A percentile compares a stretch with the other conserved stretches of the same genome.
phyloP scores from a whole-genome alignment of 92 coral and sea anemone genomes.

The Nematostella vectensis region DNA sequence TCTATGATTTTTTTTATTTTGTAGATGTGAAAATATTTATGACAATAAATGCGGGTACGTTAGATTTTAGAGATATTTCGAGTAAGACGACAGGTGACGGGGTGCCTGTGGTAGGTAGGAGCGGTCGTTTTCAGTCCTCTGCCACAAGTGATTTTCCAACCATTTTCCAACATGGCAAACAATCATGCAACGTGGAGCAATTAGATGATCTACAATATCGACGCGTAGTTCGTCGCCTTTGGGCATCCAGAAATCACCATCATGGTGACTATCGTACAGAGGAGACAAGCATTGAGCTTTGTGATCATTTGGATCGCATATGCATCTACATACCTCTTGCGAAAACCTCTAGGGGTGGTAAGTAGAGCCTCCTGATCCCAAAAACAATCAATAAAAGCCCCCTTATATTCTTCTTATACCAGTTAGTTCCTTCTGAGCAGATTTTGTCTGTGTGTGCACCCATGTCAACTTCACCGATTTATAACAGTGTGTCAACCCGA shows the following conservation, averaged over 20 bases:
- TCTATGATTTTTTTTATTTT: too few species aligned
- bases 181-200: background rate
- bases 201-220: background rate
- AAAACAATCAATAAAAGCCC: background rate
- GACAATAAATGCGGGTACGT: too few species aligned
- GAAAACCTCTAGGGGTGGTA: constrained; percentile 94
- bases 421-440: too few species aligned
- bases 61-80: too few species aligned
- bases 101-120: too few species aligned
- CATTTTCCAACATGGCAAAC: background rate
- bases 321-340: constrained; percentile 83
- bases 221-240: background rate
- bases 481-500: too few species aligned
- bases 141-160: too few species aligned
- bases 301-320: constrained; percentile 76
- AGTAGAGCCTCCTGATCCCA: constrained; percentile 11
- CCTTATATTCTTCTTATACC: background rate
- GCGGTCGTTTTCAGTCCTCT: too few species aligned
- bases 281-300: constrained; percentile 64
- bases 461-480: too few species aligned
- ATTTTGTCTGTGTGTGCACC: too few species aligned
- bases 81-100: too few species aligned
- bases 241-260: constrained; percentile 49
- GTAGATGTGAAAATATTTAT: too few species aligned
- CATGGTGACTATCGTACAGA: constrained; percentile 36